A percentile compares a stretch with the other conserved stretches of the same genome.
Conservation (phyloP, 1,140 invertebrate genomes). For the Bicyclus anynana region DNA sequence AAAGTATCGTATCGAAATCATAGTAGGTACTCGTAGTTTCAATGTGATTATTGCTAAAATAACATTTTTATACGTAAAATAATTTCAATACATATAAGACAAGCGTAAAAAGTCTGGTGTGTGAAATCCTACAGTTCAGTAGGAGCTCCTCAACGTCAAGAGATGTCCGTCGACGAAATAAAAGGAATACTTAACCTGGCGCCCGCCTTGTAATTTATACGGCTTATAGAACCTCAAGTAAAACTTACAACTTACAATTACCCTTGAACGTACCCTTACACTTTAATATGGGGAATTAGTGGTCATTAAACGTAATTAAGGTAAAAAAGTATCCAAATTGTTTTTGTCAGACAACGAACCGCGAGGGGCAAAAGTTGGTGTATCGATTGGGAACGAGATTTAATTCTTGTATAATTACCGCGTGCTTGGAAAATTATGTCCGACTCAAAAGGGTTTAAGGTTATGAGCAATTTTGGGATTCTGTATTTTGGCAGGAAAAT, state of each 20-base stretch:
- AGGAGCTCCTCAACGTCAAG: too few species aligned
- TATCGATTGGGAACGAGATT: neutral
- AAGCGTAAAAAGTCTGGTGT: too few species aligned
- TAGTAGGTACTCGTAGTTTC: too few species aligned
- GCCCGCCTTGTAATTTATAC: neutral
- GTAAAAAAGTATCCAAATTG: conserved; percentile 3
- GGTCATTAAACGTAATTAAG: conserved; percentile 21
- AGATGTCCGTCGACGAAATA: too few species aligned
- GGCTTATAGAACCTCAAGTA: neutral
- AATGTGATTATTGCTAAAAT: too few species aligned
- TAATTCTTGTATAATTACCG: neutral
- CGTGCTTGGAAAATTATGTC: conserved; percentile 3
- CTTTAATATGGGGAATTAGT: conserved; percentile 16
- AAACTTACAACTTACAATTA: conserved; percentile 3
- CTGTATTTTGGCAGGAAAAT: neutral
- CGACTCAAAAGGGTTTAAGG: neutral
- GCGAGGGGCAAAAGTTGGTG: neutral
- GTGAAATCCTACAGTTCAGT: too few species aligned
- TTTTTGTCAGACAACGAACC: conserved; percentile 7
- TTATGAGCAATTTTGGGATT: neutral
- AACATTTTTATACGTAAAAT: too few species aligned
- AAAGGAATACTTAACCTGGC: too few species aligned
- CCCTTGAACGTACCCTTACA: conserved; percentile 1
- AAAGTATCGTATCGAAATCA: too few species aligned
- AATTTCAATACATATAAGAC: too few species aligned